Conservation (phyloP, 2,113 vertebrate genomes). For the Tragelaphus strepsiceros region DNA sequence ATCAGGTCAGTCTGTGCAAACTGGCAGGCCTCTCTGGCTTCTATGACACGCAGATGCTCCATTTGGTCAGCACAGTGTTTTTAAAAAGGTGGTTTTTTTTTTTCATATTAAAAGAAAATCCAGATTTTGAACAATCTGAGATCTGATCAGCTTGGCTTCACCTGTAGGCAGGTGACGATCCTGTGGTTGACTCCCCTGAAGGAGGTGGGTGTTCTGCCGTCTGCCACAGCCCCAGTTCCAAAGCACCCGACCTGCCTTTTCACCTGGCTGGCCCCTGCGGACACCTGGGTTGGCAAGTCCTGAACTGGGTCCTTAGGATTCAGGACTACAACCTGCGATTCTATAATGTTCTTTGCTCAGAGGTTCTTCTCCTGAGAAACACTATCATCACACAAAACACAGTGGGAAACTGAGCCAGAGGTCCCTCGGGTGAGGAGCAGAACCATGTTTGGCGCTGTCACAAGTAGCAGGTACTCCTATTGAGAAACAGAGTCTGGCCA, state of each 20-base stretch:
- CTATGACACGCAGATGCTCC: not conserved
- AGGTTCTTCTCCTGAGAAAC: not conserved
- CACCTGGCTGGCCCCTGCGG: not conserved
- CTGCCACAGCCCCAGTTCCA: not conserved
- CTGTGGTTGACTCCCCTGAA: not conserved
- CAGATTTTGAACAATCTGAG: slow-evolving; percentile 1
- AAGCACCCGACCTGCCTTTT: not conserved
- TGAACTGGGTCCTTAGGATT: not conserved
- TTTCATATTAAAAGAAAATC: not conserved
- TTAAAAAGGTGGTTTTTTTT: not conserved
- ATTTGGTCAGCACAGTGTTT: not conserved
- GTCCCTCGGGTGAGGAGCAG: not conserved
- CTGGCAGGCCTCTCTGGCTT: not conserved
- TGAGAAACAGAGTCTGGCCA: not conserved
- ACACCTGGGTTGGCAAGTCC: not conserved
- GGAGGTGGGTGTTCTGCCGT: fast-evolving
- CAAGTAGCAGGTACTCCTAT: not conserved
- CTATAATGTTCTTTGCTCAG: not conserved
- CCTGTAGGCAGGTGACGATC: not conserved
- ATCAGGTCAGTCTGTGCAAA: not conserved
- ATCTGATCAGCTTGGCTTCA: not conserved
- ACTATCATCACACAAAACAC: not conserved
- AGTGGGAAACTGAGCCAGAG: not conserved
- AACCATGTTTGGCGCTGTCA: not conserved
- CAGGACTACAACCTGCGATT: not conserved